Evolutionary conservation across 64 coral and sea anemone genomes (phyloP), one percentile per base, ranked within the genome.

Genomic region (Dendrophyllia cribrosa): DNA sequence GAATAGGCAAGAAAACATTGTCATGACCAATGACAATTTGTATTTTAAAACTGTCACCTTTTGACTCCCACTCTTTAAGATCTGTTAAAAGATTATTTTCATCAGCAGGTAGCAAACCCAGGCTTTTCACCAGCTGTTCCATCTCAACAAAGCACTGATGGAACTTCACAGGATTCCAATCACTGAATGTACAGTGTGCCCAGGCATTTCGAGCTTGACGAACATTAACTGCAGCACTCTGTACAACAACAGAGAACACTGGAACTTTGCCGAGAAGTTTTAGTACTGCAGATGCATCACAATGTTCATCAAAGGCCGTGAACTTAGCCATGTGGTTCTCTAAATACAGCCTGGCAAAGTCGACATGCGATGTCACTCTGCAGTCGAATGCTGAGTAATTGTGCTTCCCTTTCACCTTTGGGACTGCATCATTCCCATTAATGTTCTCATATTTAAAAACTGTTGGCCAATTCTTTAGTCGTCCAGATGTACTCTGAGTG

Each of bases 281-380:
- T 0, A 34, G 9, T 1, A 53, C 50, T 21, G 75, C 49, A 56
- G 70, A 72, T 43, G 70, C 70, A 72, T 72, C 70, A 72, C 70
- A 72, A 12, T 63, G 60, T 44, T 72, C 25, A 72, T 72, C 70
- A 72, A 72, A 72, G 7, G 43, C 70, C 11, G 52, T 56, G 52
- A 56, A 56, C 52, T 22, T 76, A 19, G 72, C 86, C 86, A 88
- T 88, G 34, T 34, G 10, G 22, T 71, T 47, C 34, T 44, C 14
- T 34, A 88, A 43, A 22, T 76, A 88, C 22, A 88, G 65, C 64
- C 70, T 90, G 62, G 88, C 75, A 74, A 80, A 69, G 88, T 90
- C 88, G 15, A 90, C 21, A 70, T 79, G 58, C 19, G 89, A 70
- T 6, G 20, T 82, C 19, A 91, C 68, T 6, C 63, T 50, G 77